phyloP scores from a whole-genome alignment of 2,888 invertebrate species.

The Trichopria drosophilae region DNA sequence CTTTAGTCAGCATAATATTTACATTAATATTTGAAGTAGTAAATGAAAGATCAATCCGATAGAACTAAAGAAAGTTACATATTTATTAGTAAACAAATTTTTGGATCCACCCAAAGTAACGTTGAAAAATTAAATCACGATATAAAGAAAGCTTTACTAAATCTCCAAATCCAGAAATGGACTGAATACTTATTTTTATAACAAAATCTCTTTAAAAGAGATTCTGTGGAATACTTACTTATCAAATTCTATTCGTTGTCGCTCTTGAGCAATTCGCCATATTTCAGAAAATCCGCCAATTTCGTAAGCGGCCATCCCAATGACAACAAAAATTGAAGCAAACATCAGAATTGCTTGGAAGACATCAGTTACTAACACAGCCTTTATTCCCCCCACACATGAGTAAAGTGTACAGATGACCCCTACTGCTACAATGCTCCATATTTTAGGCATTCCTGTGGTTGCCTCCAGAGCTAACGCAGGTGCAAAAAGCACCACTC shows the following conservation, averaged over 20 bases:
- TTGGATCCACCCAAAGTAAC: too few species aligned
- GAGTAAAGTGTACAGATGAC: constrained; percentile 85
- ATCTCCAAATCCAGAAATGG: too few species aligned
- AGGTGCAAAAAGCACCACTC: constrained; percentile 92
- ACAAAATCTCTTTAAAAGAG: too few species aligned
- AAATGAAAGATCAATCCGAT: too few species aligned
- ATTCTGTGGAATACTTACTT: constrained; percentile 62
- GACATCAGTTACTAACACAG: constrained; percentile 84
- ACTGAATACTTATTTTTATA: too few species aligned
- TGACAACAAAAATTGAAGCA: constrained; percentile 76
- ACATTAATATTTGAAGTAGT: too few species aligned
- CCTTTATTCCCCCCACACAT: constrained; percentile 88
- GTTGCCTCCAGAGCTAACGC: constrained; percentile 86
- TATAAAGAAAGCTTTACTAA: too few species aligned
- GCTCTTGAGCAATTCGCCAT: constrained; percentile 70
- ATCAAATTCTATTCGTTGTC: constrained; percentile 71
- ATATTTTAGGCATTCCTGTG: constrained; percentile 73
- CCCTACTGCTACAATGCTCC: constrained; percentile 74
- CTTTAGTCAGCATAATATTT: too few species aligned
- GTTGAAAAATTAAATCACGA: too few species aligned
- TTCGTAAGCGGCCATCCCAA: constrained; percentile 71
- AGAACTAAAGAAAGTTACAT: too few species aligned
- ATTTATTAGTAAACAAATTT: too few species aligned
- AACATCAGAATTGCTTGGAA: constrained; percentile 86
- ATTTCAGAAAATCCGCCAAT: constrained; percentile 73